Evolutionary conservation across 2,797 vertebrate species (phyloP), one percentile per base, ranked within the genome.

Genomic region (Silurus lanzhouensis): DNA sequence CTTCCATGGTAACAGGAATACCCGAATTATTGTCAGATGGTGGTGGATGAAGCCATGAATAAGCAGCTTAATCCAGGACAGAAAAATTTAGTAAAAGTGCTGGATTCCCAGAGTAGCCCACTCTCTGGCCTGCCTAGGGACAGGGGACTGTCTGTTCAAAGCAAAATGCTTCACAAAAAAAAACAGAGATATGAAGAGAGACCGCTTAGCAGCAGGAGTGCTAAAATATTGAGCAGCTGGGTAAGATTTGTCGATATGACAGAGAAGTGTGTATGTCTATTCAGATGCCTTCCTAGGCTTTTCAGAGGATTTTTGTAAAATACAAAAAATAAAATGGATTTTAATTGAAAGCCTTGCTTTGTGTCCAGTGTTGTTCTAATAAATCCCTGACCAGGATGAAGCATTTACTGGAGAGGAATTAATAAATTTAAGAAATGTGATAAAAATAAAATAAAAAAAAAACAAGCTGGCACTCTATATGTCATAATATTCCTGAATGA

Each of bases 51-150:
- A 71, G 87, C 84, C 86, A 82, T 80, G 57, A 87, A 81, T 55
- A 89, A 86, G 87, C 82, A 87, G 85, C 83, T 60, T 85, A 87
- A 90, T 91, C 86, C 87, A 83, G 82, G 88, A 82, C 81, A 81
- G 87, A 87, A 89, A 85, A 88, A 90, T 90, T 6, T 88, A 90
- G 88, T 85, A 84, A 87, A 78, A 83, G 17, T 57, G 82, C 74
- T 71, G 88, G 88, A 88, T 89, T 91, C 83, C 84, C 25, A 71
- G 90, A 68, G 86, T 70, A 25, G 75, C 15, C 66, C 55, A 22
- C 61, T 52, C 57, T 46, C 38, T 2, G 2, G 57, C 38, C 58
- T 79, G 66, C 60, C 67, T 58, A 82, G 76, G 67, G 76, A 85
- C 55, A 31, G 63, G 72, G 27, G 71, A n/a, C 38, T 75, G 70